Conservation (phyloP, 2,113 vertebrate genomes). For the Globicephala melas region DNA sequence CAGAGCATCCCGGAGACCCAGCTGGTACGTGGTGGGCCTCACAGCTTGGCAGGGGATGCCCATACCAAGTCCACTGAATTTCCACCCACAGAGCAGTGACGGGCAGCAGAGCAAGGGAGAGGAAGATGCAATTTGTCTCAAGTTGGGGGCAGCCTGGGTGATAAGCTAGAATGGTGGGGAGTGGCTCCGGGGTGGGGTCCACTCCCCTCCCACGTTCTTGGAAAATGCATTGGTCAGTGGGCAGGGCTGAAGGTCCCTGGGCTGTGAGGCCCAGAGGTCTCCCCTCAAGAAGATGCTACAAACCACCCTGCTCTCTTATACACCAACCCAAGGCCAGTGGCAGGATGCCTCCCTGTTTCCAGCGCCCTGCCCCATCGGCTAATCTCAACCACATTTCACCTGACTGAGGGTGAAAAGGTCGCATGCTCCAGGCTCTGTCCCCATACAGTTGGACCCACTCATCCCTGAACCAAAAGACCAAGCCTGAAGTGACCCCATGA, state of each 20-base stretch:
- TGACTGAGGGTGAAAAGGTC: neutral
- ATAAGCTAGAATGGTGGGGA: neutral
- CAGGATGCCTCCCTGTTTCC: neutral
- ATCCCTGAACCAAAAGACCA: neutral
- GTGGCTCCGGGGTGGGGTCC: fast-evolving
- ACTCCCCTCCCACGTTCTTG: neutral
- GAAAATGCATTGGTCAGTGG: neutral
- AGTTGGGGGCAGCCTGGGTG: no score
- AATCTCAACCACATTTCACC: neutral
- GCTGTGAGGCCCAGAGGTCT: neutral
- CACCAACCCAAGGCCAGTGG: neutral
- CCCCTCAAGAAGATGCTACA: neutral
- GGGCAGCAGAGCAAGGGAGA: fast-evolving
- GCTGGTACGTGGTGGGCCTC: fast-evolving
- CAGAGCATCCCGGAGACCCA: neutral
- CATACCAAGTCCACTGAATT: neutral
- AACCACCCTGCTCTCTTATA: neutral
- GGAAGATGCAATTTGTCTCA: neutral
- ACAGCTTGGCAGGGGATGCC: fast-evolving
- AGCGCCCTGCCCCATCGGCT: fast-evolving
- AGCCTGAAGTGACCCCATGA: neutral
- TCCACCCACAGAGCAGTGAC: neutral
- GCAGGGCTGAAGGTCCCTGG: neutral
- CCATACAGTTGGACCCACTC: fast-evolving
- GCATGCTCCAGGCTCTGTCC: neutral